Base-by-base conservation (phyloP, 2,797 vertebrate genomes). In the Steatocranus sp. region DNA sequence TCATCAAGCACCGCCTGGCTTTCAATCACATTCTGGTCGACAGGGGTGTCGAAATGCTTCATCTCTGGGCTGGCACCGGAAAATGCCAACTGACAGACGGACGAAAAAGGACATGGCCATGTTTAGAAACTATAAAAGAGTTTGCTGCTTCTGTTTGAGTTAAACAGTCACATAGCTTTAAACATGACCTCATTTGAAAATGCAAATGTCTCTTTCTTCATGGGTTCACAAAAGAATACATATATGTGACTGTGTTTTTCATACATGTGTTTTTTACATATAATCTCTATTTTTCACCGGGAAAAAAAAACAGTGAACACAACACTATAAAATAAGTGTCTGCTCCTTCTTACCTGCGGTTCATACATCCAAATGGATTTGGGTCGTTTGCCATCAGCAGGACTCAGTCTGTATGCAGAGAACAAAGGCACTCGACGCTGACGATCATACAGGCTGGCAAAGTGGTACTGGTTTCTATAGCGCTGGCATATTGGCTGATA, bases 401-500 rank as follows among this genome's bases (percentile, higher is more conserved):
- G 27, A 53, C 79, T 85, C 75, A 95, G 83, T 18, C 76, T 58
- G 77, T 95, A 96, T 0, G 94, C 93, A 2, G 95, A 96, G 85
- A 90, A 96, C 73, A 92, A 54, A 1, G 94, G 88, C 11, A 73
- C 11, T 2, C 92, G 91, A 51, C 7, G 36, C 78, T 79, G 78
- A 9, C 79, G 85, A 75, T 88, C 12, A 54, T 94, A 95, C 84
- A 95, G 66, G 81, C 86, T 94, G 83, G 93, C 94, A 82, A 95
- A 95, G 83, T 25, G 92, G 87, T 92, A 94, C 81, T 80, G 87
- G 86, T 95, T 95, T 66, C 76, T 77, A 88, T 88, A 92, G 56
- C 88, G 91, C 77, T 96, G 95, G 86, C 95, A 96, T 80, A 96
- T 95, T 7, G 90, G 85, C 82, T 91, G 76, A 66, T 86, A 88